phyloP scores from a whole-genome alignment of 2,797 vertebrate genomes.

The Geotrypetes seraphini region DNA sequence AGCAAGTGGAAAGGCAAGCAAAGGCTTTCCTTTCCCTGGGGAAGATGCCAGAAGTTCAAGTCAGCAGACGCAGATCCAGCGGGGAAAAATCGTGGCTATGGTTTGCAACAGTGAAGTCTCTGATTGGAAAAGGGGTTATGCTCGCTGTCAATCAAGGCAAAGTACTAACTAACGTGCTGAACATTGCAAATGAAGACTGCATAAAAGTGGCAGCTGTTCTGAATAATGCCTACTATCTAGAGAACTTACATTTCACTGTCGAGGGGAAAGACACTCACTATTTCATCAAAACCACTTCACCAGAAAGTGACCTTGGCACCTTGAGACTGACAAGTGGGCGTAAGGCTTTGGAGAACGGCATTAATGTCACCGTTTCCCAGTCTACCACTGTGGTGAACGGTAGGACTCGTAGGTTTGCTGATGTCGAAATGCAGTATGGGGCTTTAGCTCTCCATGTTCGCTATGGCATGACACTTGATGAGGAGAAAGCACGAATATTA shows the following conservation, averaged over 20 bases:
- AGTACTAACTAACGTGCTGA: constrained; percentile 86
- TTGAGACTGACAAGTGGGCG: constrained; percentile 86
- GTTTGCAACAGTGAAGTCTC: constrained; percentile 88
- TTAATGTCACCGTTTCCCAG: constrained; percentile 93
- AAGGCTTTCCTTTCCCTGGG: constrained; percentile 88
- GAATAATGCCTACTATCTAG: constrained; percentile 92
- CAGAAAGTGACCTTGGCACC: constrained; percentile 83
- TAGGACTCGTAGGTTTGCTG: constrained; percentile 91
- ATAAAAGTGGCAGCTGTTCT: constrained; percentile 94
- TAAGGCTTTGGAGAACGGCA: constrained; percentile 88
- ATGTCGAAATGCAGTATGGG: constrained; percentile 85
- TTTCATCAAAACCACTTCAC: constrained; percentile 89
- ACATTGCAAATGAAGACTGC: constrained; percentile 94
- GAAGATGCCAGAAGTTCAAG: constrained; percentile 83
- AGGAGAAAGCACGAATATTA: constrained; percentile 86
- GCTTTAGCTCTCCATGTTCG: constrained; percentile 85
- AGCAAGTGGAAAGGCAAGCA: constrained; percentile 86
- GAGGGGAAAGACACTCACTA: constrained; percentile 92
- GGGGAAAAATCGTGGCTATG: constrained; percentile 88
- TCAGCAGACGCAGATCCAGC: constrained; percentile 60
- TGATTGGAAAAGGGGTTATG: constrained; percentile 93
- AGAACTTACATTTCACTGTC: constrained; percentile 90
- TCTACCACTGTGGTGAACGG: constrained; percentile 91
- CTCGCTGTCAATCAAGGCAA: constrained; percentile 89
- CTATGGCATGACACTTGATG: constrained; percentile 89